phyloP scores from a whole-genome alignment of 2,113 vertebrate species.

The Probosciger aterrimus region DNA sequence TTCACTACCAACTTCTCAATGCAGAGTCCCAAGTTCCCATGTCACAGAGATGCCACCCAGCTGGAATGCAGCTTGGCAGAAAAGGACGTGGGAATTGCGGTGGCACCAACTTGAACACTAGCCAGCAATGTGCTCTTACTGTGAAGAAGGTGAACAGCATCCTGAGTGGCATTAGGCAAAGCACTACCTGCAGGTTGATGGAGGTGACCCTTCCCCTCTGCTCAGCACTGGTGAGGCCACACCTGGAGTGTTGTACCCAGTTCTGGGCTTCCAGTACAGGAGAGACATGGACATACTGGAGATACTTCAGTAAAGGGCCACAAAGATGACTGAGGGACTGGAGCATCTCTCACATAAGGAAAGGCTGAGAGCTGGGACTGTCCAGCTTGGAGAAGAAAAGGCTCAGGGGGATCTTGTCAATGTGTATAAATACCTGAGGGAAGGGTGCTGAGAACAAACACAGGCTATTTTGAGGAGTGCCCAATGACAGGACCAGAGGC shows the following conservation, averaged over 20 bases:
- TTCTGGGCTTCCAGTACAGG: neutral
- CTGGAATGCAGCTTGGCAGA: neutral
- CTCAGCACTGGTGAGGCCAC: neutral
- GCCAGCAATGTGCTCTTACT: neutral
- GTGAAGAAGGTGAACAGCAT: neutral
- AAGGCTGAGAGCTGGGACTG: neutral
- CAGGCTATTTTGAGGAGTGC: neutral
- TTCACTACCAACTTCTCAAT: neutral
- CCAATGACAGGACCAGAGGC: neutral
- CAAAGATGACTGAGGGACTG: neutral
- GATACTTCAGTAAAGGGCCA: neutral
- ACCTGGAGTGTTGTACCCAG: neutral
- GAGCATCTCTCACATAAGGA: neutral
- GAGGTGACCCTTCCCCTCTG: fast-evolving
- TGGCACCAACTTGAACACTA: neutral
- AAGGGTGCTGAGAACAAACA: neutral
- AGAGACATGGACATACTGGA: neutral
- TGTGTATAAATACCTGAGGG: neutral
- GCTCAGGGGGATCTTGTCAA: neutral
- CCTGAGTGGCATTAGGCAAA: neutral
- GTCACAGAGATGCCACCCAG: neutral
- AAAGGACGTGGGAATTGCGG: neutral
- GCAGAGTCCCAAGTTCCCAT: neutral
- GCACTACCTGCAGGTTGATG: neutral
- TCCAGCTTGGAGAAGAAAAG: neutral